Base-by-base conservation (phyloP, 2,797 vertebrate species). In the Saguinus oedipus region DNA sequence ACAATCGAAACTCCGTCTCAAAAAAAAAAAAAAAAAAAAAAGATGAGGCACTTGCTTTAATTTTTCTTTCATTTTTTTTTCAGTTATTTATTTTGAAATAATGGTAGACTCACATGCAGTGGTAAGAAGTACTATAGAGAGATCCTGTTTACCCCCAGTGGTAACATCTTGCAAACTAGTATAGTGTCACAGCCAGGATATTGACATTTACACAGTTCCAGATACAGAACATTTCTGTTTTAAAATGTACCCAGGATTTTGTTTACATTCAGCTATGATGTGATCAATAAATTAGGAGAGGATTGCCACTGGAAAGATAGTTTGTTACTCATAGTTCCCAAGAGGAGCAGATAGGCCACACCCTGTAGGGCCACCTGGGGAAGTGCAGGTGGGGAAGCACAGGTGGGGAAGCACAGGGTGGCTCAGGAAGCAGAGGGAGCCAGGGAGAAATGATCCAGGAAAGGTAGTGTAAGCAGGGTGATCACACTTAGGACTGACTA, bases 61-160 rank as follows among this genome's bases (percentile, higher is more conserved):
- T 87, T 93, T 83, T 90, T 20, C 79, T 88, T 33, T 75, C 24
- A 15, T 44, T 42, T 89, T 39, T 74, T 74, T 26, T 88, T 68
- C 15, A 57, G 46, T 46, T 53, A 59, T 85, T 92, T 59, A 48
- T 64, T 80, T 81, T 89, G 83, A 88, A 55, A 19, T 42, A 7
- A 4, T 72, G 5, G 3, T 88, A 68, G 55, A 72, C 80, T 39
- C 44, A 22, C 7, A 4, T 88, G 68, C 26, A 61, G 55, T 44
- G 68, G 6, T 30, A 78, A 59, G 70, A 59, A 78, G 33, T 20
- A 13, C 39, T 19, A 4, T 1, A 14, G 72, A 61, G 75, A 55
- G 57, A 4, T 46, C 24, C 39, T 15, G 2, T 4, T 22, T 50
- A 22, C 33, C 11, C 44, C 26, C 11, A 1, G 0, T 1, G 46